Evolutionary conservation across 2,888 invertebrate genomes (phyloP).

Genomic region (Scaptomyza cyrtandrae): DNA sequence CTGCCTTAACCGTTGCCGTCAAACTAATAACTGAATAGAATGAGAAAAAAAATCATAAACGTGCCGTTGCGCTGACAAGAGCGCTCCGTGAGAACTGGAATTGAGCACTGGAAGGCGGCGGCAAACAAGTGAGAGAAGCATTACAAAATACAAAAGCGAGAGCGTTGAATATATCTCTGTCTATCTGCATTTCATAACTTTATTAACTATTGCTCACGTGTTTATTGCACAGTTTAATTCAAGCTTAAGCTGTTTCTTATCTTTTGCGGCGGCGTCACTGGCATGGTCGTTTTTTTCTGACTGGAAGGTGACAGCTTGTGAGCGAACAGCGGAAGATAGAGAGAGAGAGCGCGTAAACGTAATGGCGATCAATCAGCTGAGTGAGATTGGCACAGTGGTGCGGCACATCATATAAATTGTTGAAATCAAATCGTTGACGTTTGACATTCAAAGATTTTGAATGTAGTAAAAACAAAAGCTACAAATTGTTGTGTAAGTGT

Average conservation of each 20-base stretch:
- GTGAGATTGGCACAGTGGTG: conserved; percentile 33
- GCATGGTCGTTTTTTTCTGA: conserved; percentile 25
- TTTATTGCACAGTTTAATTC: conserved; percentile 34
- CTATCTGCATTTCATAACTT: background rate
- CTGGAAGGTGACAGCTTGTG: conserved; percentile 28
- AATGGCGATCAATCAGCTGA: conserved; percentile 53
- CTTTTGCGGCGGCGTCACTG: conserved; percentile 4
- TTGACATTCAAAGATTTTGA: background rate
- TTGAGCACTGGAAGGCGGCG: conserved; percentile 8
- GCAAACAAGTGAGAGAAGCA: background rate
- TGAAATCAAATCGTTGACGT: background rate
- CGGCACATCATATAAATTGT: background rate
- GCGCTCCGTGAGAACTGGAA: conserved; percentile 33
- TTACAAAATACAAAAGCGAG: background rate
- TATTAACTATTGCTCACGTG: conserved; percentile 4
- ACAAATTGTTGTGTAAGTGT: too few species aligned
- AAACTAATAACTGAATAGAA: conserved; percentile 42
- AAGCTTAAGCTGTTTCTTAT: conserved; percentile 35
- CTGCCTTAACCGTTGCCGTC: conserved; percentile 46
- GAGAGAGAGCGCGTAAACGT: conserved; percentile 5
- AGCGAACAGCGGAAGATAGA: conserved; percentile 1
- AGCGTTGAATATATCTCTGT: too few species aligned
- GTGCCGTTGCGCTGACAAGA: conserved; percentile 6
- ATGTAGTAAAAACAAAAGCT: too few species aligned
- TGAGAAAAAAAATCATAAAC: conserved; percentile 14